These are phyloP conservation scores for Drosophila borborema DNA, from an alignment of 2,888 invertebrate species.

Conservation along the genomic window DNA sequence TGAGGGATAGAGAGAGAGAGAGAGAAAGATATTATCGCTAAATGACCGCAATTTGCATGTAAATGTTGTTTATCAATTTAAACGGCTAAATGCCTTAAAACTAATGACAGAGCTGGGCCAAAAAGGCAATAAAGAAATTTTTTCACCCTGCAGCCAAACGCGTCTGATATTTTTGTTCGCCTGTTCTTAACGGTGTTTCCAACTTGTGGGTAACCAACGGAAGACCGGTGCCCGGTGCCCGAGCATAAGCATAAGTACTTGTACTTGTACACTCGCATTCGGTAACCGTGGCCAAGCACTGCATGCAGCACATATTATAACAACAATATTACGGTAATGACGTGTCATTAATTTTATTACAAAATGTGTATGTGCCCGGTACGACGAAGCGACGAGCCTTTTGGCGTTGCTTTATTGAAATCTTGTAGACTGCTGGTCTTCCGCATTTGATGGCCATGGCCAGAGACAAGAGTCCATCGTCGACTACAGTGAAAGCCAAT, in stretches of 20 bases:
- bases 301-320: conserved; percentile 70
- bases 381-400: conserved; percentile 41
- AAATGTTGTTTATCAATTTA: conserved; percentile 79
- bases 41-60: conserved; percentile 79
- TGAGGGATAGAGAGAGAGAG: conserved; percentile 1
- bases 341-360: conserved; percentile 81
- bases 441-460: conserved; percentile 63
- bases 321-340: conserved; percentile 79
- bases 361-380: conserved; percentile 69
- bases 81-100: conserved; percentile 76
- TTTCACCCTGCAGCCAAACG: conserved; percentile 66
- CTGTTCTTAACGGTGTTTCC: conserved; percentile 56
- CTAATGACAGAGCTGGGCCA: conserved; percentile 71
- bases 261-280: conserved; percentile 8
- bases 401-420: conserved; percentile 72
- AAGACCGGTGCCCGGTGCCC: conserved; percentile 13
- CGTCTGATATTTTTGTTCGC: conserved; percentile 18
- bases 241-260: conserved; percentile 13
- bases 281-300: conserved; percentile 29
- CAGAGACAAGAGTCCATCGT: background rate
- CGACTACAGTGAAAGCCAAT: conserved; percentile 36
- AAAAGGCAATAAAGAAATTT: conserved; percentile 74
- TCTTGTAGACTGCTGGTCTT: conserved; percentile 72
- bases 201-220: conserved; percentile 15
- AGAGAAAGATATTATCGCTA: conserved; percentile 66